Evolutionary conservation across 2,797 vertebrate genomes (phyloP), one percentile per base, ranked within the genome.

Genomic region (Gadopsis marmoratus): DNA sequence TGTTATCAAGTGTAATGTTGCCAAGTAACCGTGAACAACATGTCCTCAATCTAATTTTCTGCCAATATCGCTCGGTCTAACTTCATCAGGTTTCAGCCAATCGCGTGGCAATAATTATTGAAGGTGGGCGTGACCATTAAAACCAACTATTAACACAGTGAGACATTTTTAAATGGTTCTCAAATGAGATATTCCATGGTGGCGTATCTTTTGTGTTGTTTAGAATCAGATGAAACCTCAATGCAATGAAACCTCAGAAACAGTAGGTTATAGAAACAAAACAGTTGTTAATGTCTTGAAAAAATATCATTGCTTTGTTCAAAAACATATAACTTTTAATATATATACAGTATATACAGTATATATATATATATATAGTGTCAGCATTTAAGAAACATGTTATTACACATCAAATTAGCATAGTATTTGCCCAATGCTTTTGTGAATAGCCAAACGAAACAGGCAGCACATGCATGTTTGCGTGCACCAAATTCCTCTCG

Each of bases 41-140:
- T 55, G 61, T 83, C 76, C 66, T 75, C 68, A 82, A 74, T 89
- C 82, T 37, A 63, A 89, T 93, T 90, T 90, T 83, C 80, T 75
- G 73, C 84, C 48, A 54, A 56, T 73, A 65, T 70, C 26, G 21
- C 51, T 82, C 65, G 64, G 64, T 81, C 79, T 76, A 64, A 74
- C 53, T 74, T 81, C 75, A 88, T 90, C 77, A 64, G 50, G 43
- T 76, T 75, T 81, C 56, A 77, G 74, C 76, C 83, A 72, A 63
- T 90, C 75, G 54, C 84, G 74, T 13, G 26, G 50, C 60, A 66
- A 77, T 69, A 81, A 85, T 88, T 78, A 74, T 59, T 51, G 66
- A 88, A 77, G 79, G 84, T 74, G 64, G 41, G 54, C 62, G 62
- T 37, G 63, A 70, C 67, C 72, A 75, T 88, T 86, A 70, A 71